Percentiles rank a stretch among this genome's conserved stretches.
phyloP scores from a whole-genome alignment of 1,140 invertebrate genomes.

The Lasaia peninsularis region DNA sequence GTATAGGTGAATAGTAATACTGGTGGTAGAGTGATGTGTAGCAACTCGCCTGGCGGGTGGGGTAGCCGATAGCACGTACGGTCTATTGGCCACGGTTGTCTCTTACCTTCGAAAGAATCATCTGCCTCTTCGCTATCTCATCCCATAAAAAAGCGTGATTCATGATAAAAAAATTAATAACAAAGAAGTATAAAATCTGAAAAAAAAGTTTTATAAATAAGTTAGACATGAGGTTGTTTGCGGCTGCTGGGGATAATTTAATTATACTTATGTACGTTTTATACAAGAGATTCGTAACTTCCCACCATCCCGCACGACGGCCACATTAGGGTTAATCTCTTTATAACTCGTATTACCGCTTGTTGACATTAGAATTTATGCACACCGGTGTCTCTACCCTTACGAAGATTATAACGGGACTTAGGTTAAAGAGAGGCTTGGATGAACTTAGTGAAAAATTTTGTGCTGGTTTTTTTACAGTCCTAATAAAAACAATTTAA shows the following conservation, averaged over 20 bases:
- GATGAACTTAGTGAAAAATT: conserved; percentile 6
- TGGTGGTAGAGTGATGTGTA: too few relatives aligned
- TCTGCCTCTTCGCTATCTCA: too few relatives aligned
- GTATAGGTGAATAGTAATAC: too few relatives aligned
- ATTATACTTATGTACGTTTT: conserved; percentile 1
- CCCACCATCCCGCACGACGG: neutral
- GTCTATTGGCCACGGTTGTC: too few relatives aligned
- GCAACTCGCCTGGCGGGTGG: too few relatives aligned
- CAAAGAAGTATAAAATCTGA: too few relatives aligned
- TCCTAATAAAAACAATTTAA: too few relatives aligned
- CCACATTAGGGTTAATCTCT: conserved; percentile 11
- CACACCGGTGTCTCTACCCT: conserved; percentile 4
- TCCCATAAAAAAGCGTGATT: too few relatives aligned
- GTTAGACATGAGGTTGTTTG: neutral
- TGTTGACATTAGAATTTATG: conserved; percentile 10
- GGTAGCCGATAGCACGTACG: too few relatives aligned
- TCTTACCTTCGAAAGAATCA: too few relatives aligned
- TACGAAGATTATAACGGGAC: conserved; percentile 1
- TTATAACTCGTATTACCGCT: conserved; percentile 8
- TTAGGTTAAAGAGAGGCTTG: conserved; percentile 6
- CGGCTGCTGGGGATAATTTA: neutral
- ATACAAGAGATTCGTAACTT: neutral
- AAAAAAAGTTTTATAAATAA: too few relatives aligned
- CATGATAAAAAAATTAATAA: too few relatives aligned
- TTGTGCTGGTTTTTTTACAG: neutral